phyloP scores from a whole-genome alignment of 1,140 invertebrate species.

The Brachionus paranguensis region DNA sequence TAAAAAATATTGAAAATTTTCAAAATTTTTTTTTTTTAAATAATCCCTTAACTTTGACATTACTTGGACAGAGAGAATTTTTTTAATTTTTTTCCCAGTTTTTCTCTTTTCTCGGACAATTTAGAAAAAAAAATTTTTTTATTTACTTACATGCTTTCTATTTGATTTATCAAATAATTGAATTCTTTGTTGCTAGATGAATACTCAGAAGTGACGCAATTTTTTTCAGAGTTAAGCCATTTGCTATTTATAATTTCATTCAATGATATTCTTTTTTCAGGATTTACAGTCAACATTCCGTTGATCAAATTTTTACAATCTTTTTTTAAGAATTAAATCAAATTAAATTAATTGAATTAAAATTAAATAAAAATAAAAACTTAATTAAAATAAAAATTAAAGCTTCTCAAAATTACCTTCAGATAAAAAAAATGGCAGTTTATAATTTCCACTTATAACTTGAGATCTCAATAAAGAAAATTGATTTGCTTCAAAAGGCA shows the following conservation, averaged over 20 bases:
- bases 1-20: no score
- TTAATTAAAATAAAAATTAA: background rate
- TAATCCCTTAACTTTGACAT: no score
- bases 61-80: no score
- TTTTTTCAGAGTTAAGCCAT: conserved; percentile 28
- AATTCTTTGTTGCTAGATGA: background rate
- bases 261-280: background rate
- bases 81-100: no score
- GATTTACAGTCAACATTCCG: conserved; percentile 35
- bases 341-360: no score
- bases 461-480: conserved; percentile 62
- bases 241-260: conserved; percentile 4
- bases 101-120: no score
- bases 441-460: conserved; percentile 55
- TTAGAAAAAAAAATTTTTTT: no score
- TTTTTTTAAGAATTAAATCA: background rate
- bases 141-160: background rate
- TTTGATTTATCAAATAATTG: background rate
- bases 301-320: conserved; percentile 40
- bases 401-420: conserved; percentile 1
- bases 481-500: conserved; percentile 73
- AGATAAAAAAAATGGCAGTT: conserved; percentile 38
- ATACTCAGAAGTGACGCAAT: background rate
- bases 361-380: background rate
- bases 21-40: no score